A percentile compares a stretch with the other conserved stretches of the same genome.
phyloP scores from a whole-genome alignment of 2,113 vertebrate genomes.

The Lamprotornis superbus region DNA sequence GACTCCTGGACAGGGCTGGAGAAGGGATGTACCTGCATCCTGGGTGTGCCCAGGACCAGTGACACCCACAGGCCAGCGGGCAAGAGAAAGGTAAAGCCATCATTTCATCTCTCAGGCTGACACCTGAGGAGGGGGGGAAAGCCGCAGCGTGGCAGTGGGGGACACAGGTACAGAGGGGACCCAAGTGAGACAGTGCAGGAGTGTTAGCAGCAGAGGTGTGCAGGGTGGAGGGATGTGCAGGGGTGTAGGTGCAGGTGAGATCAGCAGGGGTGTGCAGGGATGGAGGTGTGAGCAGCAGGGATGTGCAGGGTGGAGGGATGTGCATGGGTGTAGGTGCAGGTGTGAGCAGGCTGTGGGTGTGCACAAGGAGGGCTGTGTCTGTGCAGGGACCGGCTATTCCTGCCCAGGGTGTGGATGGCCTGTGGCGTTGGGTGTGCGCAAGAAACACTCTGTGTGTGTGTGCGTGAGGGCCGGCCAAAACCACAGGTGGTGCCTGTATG shows the following conservation, averaged over 20 bases:
- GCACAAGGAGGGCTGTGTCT: background rate
- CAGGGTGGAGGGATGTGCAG: too few relatives aligned
- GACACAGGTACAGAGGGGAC: background rate
- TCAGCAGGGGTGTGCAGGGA: background rate
- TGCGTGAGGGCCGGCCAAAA: fast-evolving
- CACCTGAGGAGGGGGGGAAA: background rate
- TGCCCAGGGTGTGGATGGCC: background rate
- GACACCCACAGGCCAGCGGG: background rate
- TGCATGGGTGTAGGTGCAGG: fast-evolving
- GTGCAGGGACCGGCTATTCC: background rate
- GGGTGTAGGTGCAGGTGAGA: background rate
- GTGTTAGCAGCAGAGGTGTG: background rate
- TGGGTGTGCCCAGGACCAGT: background rate
- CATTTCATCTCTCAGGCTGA: background rate
- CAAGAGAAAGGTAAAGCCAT: background rate
- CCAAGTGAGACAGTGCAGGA: background rate
- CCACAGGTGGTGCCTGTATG: fast-evolving
- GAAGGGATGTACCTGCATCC: background rate
- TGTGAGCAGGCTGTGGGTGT: background rate
- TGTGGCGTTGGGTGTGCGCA: fast-evolving
- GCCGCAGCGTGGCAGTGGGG: background rate
- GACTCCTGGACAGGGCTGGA: background rate
- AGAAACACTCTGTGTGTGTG: background rate
- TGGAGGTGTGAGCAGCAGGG: background rate
- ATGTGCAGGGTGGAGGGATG: background rate